phyloP scores from a whole-genome alignment of 1,140 invertebrate species.

The Drosophila pruinosa region DNA sequence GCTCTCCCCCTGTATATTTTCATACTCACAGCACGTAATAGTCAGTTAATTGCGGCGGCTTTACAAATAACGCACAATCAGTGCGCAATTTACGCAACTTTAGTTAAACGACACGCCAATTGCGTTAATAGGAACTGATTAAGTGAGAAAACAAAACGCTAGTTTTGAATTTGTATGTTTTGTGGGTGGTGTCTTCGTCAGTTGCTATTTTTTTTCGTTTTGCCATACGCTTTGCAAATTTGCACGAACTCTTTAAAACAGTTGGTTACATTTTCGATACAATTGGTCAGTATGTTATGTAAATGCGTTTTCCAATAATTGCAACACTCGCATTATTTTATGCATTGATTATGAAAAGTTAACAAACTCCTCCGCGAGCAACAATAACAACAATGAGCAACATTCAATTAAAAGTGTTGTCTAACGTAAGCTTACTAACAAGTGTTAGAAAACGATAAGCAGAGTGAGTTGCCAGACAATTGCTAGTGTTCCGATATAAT shows the following conservation, averaged over 20 bases:
- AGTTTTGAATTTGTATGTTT: constrained; percentile 29
- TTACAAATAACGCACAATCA: constrained; percentile 43
- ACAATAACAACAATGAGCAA: constrained; percentile 55
- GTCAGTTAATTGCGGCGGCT: constrained; percentile 54
- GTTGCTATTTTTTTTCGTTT: constrained; percentile 28
- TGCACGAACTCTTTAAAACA: constrained; percentile 1
- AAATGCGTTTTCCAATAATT: constrained; percentile 44
- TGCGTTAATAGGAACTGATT: constrained; percentile 67
- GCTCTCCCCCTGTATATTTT: not conserved
- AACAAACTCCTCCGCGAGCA: constrained; percentile 39
- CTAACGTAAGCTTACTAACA: not conserved
- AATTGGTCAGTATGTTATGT: constrained; percentile 37
- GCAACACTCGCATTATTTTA: constrained; percentile 53
- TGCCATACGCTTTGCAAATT: constrained; percentile 49
- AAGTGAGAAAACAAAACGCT: constrained; percentile 12
- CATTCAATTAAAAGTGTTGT: constrained; percentile 22
- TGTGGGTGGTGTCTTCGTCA: constrained; percentile 29
- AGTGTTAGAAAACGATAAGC: not conserved
- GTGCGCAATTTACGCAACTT: constrained; percentile 38
- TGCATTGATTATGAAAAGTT: constrained; percentile 29
- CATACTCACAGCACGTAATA: constrained; percentile 32
- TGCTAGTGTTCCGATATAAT: not conserved
- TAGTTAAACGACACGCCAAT: constrained; percentile 24
- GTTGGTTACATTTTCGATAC: constrained; percentile 27
- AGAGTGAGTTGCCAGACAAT: not conserved